Conservation (phyloP, 2,797 vertebrate species). For the Gymnodraco acuticeps region DNA sequence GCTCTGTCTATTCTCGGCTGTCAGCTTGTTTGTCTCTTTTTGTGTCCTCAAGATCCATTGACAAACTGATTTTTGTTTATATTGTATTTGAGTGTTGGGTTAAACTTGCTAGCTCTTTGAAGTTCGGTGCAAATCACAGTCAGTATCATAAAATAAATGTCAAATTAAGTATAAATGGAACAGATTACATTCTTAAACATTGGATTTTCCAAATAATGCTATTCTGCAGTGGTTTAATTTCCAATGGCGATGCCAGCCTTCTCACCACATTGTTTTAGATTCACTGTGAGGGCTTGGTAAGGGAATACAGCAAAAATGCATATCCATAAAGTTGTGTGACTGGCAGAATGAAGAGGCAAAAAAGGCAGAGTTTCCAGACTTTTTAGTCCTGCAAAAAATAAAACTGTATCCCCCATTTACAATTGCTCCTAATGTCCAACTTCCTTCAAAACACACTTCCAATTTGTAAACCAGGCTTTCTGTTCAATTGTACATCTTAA, state of each 20-base stretch:
- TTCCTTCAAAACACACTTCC: no score
- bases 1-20: conserved; percentile 57
- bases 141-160: neutral
- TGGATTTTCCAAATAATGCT: neutral
- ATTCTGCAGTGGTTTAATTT: neutral
- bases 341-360: neutral
- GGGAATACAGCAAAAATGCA: neutral
- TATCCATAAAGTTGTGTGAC: neutral
- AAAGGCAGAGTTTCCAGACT: neutral
- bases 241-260: neutral
- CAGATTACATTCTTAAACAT: no score
- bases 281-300: neutral
- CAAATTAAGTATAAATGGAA: no score
- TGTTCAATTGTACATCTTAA: no score
- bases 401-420: no score
- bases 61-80: neutral
- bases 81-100: neutral
- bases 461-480: no score
- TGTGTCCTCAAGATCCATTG: neutral
- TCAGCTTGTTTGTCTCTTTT: conserved; percentile 26
- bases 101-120: neutral
- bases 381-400: neutral
- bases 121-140: neutral
- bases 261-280: neutral
- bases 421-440: no score